Base-by-base conservation (phyloP, 2,888 invertebrate genomes). In the Scaptodrosophila latifasciaeformis region DNA sequence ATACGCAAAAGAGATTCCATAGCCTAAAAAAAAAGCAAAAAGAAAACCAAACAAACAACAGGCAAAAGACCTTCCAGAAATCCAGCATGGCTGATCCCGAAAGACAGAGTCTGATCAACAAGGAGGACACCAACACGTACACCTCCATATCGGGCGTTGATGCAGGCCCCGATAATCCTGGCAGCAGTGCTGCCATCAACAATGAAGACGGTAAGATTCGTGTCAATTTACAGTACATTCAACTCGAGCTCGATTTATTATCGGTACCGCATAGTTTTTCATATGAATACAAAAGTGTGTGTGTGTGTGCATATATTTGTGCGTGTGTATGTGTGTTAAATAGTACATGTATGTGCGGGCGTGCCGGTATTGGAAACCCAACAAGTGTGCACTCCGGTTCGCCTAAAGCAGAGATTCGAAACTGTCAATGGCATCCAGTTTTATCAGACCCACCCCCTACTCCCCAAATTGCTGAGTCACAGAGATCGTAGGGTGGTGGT, bases 61-160 rank as follows among this genome's bases (percentile, higher is more conserved):
- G 46, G 42, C 10, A 34, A 17, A 44, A 46, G 43, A 24, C 15
- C 37, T 44, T 27, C 27, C 27, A 56, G 21, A 59, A 57, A 31
- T 30, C 46, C 59, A 63, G 54, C 43, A 86, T 86, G 86, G 79
- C 81, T 58, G 85, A 86, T 78, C 82, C 82, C 31, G 86, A 86
- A 62, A 83, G 83, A 64, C 85, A 86, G 65, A 79, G 84, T 49
- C 72, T 86, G 53, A 71, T 86, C 59, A 76, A 77, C 53, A 82
- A 82, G 46, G 83, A 85, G 15, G 67, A 72, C 34, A 67, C 70
- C 35, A 72, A 67, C 40, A 72, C 77, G 69, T 84, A 85, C 54
- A 70, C 71, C n/a, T 65, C 80, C 18, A 68, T 75, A 19, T 62
- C 71, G 42, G 66, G 56, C 13, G 54, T 51, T 46, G 65, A 51